phyloP scores from a whole-genome alignment of 2,888 invertebrate species.

The Sepioteuthis lessoniana region DNA sequence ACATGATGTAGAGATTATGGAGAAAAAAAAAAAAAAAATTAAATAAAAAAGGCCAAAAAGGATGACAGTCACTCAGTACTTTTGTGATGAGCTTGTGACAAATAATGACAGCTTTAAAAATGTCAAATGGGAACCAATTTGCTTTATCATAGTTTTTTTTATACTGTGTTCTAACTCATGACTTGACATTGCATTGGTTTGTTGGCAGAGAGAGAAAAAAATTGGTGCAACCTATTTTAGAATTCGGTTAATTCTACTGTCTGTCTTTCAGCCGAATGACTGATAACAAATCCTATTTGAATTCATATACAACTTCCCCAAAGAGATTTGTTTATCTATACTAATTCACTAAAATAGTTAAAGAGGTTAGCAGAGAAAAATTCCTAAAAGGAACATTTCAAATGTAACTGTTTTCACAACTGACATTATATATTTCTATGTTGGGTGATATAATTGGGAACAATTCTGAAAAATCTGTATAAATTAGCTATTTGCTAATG shows the following conservation, averaged over 20 bases:
- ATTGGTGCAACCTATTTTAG: neutral
- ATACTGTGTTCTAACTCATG: neutral
- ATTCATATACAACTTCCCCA: neutral
- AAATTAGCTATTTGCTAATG: too few species aligned
- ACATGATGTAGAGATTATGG: neutral
- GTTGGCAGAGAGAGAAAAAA: neutral
- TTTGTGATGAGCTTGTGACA: constrained; percentile 20
- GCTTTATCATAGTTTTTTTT: neutral
- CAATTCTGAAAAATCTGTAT: too few species aligned
- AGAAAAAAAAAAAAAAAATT: neutral
- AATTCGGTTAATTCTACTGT: constrained; percentile 17
- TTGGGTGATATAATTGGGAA: too few species aligned
- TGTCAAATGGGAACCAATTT: neutral
- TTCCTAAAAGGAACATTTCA: too few species aligned
- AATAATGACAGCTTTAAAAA: constrained; percentile 33
- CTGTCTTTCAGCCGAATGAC: neutral
- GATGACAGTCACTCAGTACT: constrained; percentile 40
- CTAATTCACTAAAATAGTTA: neutral
- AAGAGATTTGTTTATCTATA: neutral
- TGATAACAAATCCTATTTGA: neutral
- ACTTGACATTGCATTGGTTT: neutral
- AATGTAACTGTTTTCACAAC: too few species aligned
- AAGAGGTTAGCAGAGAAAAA: neutral
- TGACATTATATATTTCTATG: too few species aligned
- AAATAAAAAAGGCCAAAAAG: too few species aligned